Evolutionary conservation across 2,888 invertebrate species (phyloP).

Genomic region (Nemoura dubitans): DNA sequence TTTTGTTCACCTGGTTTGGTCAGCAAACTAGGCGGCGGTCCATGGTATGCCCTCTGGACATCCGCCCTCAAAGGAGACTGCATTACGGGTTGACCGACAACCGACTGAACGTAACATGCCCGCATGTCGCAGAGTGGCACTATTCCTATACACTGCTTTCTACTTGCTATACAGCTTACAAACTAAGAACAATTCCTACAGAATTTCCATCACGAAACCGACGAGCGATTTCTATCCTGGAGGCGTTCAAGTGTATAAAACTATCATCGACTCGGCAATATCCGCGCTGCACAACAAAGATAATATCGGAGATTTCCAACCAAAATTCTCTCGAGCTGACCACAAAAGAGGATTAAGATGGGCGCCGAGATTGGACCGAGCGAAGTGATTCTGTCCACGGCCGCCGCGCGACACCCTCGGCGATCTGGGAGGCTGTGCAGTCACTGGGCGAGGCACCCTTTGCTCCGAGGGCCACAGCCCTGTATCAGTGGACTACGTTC

Average conservation of each 20-base stretch:
- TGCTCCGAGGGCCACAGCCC: background rate
- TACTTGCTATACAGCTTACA: too few relatives aligned
- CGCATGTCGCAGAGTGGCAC: too few relatives aligned
- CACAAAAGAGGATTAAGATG: conserved; percentile 12
- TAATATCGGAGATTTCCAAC: background rate
- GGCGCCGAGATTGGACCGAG: background rate
- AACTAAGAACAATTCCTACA: too few relatives aligned
- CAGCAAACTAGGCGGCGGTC: background rate
- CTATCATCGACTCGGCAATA: background rate
- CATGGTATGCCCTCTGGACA: too few relatives aligned
- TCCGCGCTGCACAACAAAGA: too few relatives aligned
- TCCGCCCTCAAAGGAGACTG: too few relatives aligned
- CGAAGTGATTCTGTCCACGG: background rate
- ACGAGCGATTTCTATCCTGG: background rate
- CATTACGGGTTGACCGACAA: too few relatives aligned
- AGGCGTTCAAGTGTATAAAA: background rate
- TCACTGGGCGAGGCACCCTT: background rate
- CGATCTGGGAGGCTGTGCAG: background rate
- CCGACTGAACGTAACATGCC: too few relatives aligned
- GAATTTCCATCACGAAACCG: too few relatives aligned
- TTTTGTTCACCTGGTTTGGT: background rate
- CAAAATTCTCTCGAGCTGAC: background rate
- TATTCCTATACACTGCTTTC: too few relatives aligned
- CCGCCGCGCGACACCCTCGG: background rate
- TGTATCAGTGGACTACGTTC: background rate